These are phyloP conservation scores for Girardinichthys multiradiatus DNA, from an alignment of 2,113 vertebrate species.

Conservation along the genomic window DNA sequence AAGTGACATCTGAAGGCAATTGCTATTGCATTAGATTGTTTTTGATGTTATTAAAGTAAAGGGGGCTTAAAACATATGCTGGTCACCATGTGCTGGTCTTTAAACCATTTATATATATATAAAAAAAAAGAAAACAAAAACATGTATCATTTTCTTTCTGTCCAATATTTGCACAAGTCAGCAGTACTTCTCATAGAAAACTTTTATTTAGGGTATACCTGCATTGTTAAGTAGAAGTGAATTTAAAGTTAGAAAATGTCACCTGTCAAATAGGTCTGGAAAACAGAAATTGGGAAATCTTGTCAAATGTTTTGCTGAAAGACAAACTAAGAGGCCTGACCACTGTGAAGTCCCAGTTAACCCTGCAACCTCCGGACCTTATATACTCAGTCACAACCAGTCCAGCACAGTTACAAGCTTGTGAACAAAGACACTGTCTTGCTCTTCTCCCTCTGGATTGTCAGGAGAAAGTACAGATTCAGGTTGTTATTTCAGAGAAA, in stretches of 20 bases:
- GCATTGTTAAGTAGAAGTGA: background rate
- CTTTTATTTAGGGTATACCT: background rate
- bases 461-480: constrained; percentile 68
- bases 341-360: constrained; percentile 64
- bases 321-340: constrained; percentile 50
- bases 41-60: background rate
- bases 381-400: constrained; percentile 62
- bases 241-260: constrained; percentile 30
- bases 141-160: too few relatives aligned
- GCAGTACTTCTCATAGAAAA: background rate
- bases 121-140: too few relatives aligned
- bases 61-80: background rate
- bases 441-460: constrained; percentile 62
- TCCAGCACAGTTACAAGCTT: constrained; percentile 62
- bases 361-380: constrained; percentile 60
- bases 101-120: too few relatives aligned
- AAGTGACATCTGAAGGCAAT: too few relatives aligned
- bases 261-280: constrained; percentile 27
- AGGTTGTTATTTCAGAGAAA: constrained; percentile 62
- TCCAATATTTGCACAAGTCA: background rate
- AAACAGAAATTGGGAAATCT: constrained; percentile 23
- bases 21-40: background rate
- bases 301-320: constrained; percentile 40
- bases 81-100: background rate
- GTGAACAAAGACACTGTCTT: constrained; percentile 64